Base-by-base conservation (phyloP, 2,797 vertebrate genomes). In the Tadarida brasiliensis region DNA sequence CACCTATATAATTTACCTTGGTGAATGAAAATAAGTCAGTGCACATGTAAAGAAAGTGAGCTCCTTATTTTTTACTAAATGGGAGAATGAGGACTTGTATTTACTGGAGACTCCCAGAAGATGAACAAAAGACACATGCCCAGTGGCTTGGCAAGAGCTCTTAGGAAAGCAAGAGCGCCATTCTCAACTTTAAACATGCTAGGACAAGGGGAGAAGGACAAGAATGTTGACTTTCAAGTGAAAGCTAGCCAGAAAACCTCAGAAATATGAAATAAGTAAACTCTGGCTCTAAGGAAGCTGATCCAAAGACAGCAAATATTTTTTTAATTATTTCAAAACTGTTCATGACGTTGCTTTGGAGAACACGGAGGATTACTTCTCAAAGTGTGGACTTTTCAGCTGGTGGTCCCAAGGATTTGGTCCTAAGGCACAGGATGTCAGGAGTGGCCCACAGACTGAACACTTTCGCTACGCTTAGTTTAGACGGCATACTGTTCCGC, bases 211-310 rank as follows among this genome's bases (percentile, higher is more conserved):
- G 11, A 77, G 3, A 65, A 92, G 71, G n/a, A 47, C 30, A 83
- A 89, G 74, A 96, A 95, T 77, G 83, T 63, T 73, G 91, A 87
- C 89, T 90, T 83, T 87, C 91, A 90, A 96, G 95, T 87, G 94
- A 96, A 94, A 89, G 39, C 74, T 87, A 89, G 94, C 87, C 80
- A 97, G 76, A 90, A 91, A 85, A 54, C n/a, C 74, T 96, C 57
- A 91, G 51, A 97, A 96, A 95, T 87, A 49, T 33, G 71, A 96
- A 94, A 78, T 80, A 87, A 96, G 81, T 89, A 96, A 96, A 95
- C 71, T 68, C 24, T 44, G 73, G 56, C 47, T 94, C 71, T 30
- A 83, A 96, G 30, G 35, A 91, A 77, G 67, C 68, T 86, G 77
- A 90, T 85, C 35, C 6, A 15, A 92, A 92, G 74, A 91, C 26